Conservation (phyloP, 2,113 vertebrate genomes). For the Callipepla squamata region DNA sequence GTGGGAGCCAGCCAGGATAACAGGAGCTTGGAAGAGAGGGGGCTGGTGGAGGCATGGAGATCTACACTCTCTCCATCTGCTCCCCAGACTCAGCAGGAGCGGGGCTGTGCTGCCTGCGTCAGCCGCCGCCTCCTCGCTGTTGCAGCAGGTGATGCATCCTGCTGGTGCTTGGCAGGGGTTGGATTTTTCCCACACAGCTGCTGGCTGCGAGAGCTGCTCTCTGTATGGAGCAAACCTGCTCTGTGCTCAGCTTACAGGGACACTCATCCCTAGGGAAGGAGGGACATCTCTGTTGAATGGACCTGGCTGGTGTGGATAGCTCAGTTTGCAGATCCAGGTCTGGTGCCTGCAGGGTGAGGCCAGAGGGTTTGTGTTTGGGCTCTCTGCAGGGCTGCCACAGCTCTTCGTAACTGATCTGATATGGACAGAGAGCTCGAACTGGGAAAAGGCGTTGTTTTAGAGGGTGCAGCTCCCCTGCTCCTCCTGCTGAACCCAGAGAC, state of each 20-base stretch:
- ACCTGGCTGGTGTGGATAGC: background rate
- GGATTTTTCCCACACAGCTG: too few species aligned
- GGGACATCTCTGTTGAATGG: background rate
- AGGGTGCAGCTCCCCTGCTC: too few species aligned
- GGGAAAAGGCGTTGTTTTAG: background rate
- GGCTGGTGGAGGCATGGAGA: background rate
- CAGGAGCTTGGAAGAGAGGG: background rate
- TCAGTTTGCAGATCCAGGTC: background rate
- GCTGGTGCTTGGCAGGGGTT: background rate
- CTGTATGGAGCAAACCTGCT: background rate
- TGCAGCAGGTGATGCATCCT: background rate
- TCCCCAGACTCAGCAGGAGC: constrained; percentile 30
- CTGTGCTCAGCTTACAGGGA: background rate
- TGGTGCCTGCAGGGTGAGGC: background rate
- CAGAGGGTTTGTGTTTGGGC: background rate
- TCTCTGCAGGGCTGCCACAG: too few species aligned
- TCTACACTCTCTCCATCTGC: constrained; percentile 5
- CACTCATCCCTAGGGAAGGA: background rate
- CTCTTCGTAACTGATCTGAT: rapidly evolving
- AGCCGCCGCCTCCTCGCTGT: background rate
- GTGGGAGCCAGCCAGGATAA: background rate
- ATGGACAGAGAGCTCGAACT: rapidly evolving
- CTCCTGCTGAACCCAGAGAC: background rate
- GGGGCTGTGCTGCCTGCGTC: background rate
- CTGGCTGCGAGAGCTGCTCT: background rate